A percentile compares a stretch with the other conserved stretches of the same genome.
Conservation (phyloP, 2,113 vertebrate genomes). For the Pristiophorus japonicus region DNA sequence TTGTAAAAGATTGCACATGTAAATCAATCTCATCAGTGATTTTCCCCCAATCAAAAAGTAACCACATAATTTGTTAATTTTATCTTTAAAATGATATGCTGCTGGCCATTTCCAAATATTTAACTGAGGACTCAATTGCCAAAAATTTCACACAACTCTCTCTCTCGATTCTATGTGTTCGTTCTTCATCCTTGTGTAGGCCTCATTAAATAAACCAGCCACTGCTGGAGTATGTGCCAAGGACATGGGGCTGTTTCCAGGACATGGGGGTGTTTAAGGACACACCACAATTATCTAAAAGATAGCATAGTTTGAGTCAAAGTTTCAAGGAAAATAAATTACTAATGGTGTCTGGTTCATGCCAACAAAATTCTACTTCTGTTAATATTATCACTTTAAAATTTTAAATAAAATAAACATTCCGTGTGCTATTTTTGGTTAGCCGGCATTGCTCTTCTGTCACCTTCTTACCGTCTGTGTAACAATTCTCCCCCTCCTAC, state of each 20-base stretch:
- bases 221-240: slow-evolving; percentile 18
- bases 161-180: slow-evolving; percentile 30
- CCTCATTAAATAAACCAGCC: slow-evolving; percentile 36
- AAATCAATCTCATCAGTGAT: neutral
- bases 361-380: slow-evolving; percentile 23
- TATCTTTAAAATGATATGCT: slow-evolving; percentile 14
- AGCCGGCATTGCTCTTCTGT: neutral
- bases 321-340: slow-evolving; percentile 23
- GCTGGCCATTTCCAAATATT: slow-evolving; percentile 36
- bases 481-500: neutral
- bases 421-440: neutral
- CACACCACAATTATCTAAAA: slow-evolving; percentile 33
- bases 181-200: slow-evolving; percentile 36
- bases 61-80: slow-evolving; percentile 29
- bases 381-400: neutral
- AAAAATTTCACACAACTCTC: slow-evolving; percentile 22
- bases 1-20: neutral
- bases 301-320: neutral
- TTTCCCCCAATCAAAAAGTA: neutral
- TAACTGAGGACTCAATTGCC: slow-evolving; percentile 19
- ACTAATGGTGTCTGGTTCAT: neutral
- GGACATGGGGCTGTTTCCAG: slow-evolving; percentile 12
- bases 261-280: slow-evolving; percentile 33
- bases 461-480: neutral
- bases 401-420: slow-evolving; percentile 5